Conservation (phyloP, 2,888 invertebrate species). For the Chelonus formosanus region DNA sequence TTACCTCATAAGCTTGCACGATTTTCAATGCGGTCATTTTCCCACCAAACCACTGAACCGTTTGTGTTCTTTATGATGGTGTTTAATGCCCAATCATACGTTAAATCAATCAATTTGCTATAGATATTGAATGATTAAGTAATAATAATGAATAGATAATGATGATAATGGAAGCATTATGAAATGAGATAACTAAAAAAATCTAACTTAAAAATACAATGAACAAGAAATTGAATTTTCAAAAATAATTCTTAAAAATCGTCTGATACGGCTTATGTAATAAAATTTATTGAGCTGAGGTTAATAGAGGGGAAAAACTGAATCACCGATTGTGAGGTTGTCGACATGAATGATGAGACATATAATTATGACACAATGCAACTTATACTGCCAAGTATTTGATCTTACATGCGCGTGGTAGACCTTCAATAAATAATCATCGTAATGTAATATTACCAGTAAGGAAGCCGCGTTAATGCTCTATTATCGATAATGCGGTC, state of each 20-base stretch:
- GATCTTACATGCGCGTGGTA: neutral
- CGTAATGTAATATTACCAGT: slow-evolving; percentile 10
- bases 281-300: slow-evolving; percentile 1
- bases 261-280: slow-evolving; percentile 1
- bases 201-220: too few species aligned
- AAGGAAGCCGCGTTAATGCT: slow-evolving; percentile 21
- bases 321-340: slow-evolving; percentile 51
- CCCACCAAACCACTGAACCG: slow-evolving; percentile 25
- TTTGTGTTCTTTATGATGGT: neutral
- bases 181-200: too few species aligned
- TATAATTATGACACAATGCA: slow-evolving; percentile 41
- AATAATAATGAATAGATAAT: neutral
- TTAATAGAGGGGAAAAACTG: slow-evolving; percentile 37
- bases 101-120: neutral
- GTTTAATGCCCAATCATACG: slow-evolving; percentile 2
- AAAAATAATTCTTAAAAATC: neutral
- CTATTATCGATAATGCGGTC: slow-evolving; percentile 18
- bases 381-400: slow-evolving; percentile 6
- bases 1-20: slow-evolving; percentile 37
- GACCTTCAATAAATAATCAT: slow-evolving; percentile 26
- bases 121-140: neutral
- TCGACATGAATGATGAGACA: slow-evolving; percentile 44
- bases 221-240: too few species aligned
- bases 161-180: neutral
- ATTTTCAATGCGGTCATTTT: slow-evolving; percentile 36